Base-by-base conservation (phyloP, 1,140 invertebrate species). In the Nasonia longicornis region DNA sequence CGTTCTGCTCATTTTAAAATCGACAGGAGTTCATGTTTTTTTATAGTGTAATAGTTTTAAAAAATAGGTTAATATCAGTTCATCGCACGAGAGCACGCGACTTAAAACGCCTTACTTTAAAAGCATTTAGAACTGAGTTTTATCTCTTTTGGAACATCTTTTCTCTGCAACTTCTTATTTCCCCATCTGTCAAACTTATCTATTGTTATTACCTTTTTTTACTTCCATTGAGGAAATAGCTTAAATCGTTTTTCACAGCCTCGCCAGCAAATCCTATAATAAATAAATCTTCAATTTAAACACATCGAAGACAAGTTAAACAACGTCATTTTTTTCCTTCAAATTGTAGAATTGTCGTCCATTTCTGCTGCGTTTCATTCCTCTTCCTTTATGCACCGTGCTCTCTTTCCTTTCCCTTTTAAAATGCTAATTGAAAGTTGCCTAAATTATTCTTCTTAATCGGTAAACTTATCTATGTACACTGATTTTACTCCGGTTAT, bases 381-480 rank as follows among this genome's bases (percentile, higher is more conserved):
- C 71, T 71, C 71, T 63, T 71, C n/a, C 67, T 71, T 79, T 70
- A 76, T 12, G 26, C 45, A 78, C 22, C 81, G 63, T 58, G 38
- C 29, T 79, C 45, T 82, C n/a, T 38, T 12, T 63, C 77, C 75
- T 81, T 81, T 70, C 29, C 4, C 78, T 70, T 52, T 66, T 38
- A 73, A 64, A 77, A 58, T 67, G 20, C 31, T 82, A 74, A 66
- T 77, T 77, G 31, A 66, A 78, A 71, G 4, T 78, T 52, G 35
- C 58, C 12, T 84, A 80, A 83, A 81, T 80, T 80, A 63, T 75
- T 75, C n/a, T 64, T 71, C 71, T 83, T 84, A 85, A 82, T 58
- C 48, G 66, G 81, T 87, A 85, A 86, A 82, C 75, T 86, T 87
- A 87, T 84, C 83, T 88, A 87, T 88, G 78, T 87, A 88, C 87